Evolutionary conservation across 2,888 invertebrate species (phyloP).

Genomic region (Aplocera efformata): DNA sequence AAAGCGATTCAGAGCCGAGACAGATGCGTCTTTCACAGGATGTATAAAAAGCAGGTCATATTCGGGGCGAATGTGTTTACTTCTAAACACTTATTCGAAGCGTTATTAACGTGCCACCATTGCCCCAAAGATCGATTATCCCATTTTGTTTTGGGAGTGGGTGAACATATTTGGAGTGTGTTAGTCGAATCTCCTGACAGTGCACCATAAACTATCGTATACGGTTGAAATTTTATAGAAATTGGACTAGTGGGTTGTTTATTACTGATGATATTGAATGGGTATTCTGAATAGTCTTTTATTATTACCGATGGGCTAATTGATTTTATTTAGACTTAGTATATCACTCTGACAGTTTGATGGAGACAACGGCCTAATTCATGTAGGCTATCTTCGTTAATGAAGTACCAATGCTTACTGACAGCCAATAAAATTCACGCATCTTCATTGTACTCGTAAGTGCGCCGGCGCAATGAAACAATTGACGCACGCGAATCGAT

Average conservation of each 20-base stretch:
- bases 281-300: too few species aligned
- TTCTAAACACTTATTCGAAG: conserved; percentile 11
- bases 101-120: conserved; percentile 16
- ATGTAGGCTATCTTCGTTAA: too few species aligned
- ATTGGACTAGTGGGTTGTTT: too few species aligned
- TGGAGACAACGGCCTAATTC: too few species aligned
- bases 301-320: too few species aligned
- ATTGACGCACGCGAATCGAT: conserved; percentile 38
- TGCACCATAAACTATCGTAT: background rate
- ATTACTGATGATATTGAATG: too few species aligned
- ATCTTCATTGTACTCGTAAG: conserved; percentile 12
- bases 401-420: too few species aligned
- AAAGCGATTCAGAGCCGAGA: conserved; percentile 12
- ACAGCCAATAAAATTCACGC: conserved; percentile 11
- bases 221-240: too few species aligned
- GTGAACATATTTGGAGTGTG: conserved; percentile 6
- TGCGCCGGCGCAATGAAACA: conserved; percentile 27
- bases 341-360: too few species aligned
- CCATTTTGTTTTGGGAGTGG: conserved; percentile 10
- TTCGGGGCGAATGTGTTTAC: conserved; percentile 21
- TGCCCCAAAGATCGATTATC: conserved; percentile 18
- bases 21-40: conserved; percentile 11
- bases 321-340: too few species aligned
- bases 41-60: conserved; percentile 19
- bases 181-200: background rate